Evolutionary conservation across 1,140 invertebrate genomes (phyloP), one percentile per base, ranked within the genome.

Genomic region (Plodia interpunctella): DNA sequence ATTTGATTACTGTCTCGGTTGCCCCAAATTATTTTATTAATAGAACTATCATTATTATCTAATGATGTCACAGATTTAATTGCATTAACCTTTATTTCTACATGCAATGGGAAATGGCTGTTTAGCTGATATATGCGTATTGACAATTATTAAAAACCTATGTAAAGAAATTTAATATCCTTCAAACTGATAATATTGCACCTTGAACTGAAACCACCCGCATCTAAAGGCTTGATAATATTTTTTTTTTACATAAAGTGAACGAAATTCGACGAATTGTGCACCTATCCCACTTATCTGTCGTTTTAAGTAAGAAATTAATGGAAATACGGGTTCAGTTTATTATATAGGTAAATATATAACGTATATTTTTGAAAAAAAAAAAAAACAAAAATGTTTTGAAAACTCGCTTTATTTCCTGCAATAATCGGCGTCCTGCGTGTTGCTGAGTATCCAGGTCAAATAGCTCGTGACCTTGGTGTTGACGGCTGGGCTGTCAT

Each of bases 381-480:
- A 20, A 21, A 21, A 20, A 20, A 20, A 21, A 20, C 8, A 21
- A 4, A 52, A 21, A 18, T 18, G 2, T 9, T 5, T 20, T 20
- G 6, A 9, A 11, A 19, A 50, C 5, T 13, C n/a, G 9, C n/a
- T 53, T 72, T 71, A 80, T 70, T 71, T 80, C 4, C 30, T 66
- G 60, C 88, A 90, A 59, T 81, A 88, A 13, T 70, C 54, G 9
- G 67, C 72, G 9, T 83, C 85, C 13, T 74, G 65, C 0, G 91
- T 91, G 19, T 68, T 78, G 0, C 30, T 25, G 4, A 73, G 32
- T 20, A 94, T 92, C 92, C 92, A 94, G 55, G 88, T 59, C 0
- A 93, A 53, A 57, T 90, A 87, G 0, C 73, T 57, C 0, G 91
- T 90, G 8, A 93, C 80, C 35, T 91, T 76, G 0, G 89, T 90